Percentiles rank a stretch among this genome's conserved stretches.
Evolutionary conservation across 2,888 invertebrate species (phyloP).

Genomic region (Rotaria socialis): DNA sequence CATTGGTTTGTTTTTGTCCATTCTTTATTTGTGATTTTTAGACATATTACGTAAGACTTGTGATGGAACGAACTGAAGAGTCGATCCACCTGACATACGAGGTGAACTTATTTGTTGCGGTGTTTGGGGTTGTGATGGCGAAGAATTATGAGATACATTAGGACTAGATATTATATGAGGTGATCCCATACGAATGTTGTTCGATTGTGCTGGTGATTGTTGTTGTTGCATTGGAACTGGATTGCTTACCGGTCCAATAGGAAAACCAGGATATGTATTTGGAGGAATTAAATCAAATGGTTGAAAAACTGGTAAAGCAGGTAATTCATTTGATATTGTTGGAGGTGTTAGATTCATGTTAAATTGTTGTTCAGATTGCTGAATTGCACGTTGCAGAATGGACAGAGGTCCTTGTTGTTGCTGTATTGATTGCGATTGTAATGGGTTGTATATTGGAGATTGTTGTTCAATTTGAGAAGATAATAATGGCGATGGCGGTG

Average conservation of each 20-base stretch:
- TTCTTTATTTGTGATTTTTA: neutral
- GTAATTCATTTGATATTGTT: neutral
- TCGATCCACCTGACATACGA: constrained; percentile 8
- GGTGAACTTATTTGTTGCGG: neutral
- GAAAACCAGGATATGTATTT: neutral
- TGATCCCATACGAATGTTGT: neutral
- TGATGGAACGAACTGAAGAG: constrained; percentile 27
- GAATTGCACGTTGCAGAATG: neutral
- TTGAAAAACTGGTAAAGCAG: neutral
- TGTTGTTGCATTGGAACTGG: neutral
- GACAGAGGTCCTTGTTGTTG: neutral
- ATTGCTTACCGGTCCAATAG: neutral
- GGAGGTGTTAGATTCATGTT: neutral
- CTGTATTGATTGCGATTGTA: neutral
- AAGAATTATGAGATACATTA: neutral
- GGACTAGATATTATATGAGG: neutral
- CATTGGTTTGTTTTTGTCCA: neutral
- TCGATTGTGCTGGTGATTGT: neutral
- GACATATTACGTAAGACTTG: constrained; percentile 31
- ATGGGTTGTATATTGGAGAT: neutral
- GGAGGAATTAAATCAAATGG: neutral
- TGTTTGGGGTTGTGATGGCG: neutral
- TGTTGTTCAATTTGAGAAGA: neutral
- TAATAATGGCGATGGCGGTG: neutral
- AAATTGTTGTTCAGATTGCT: neutral